These are phyloP conservation scores for Coptotermes formosanus DNA, from an alignment of 1,140 invertebrate genomes.

Conservation along the genomic window DNA sequence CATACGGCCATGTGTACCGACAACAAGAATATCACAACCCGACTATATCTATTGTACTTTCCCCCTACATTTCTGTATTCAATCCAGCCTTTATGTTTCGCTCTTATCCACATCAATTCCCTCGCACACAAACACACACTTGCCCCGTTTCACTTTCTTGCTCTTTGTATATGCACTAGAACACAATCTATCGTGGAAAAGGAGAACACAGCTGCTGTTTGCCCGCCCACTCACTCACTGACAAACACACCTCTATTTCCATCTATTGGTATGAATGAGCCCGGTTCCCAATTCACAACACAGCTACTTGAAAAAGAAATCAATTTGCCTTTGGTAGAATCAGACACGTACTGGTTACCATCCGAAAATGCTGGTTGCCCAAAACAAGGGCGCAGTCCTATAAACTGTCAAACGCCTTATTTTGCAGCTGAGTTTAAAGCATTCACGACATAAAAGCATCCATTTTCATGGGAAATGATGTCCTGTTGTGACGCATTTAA, in stretches of 20 bases:
- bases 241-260: neutral
- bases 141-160: neutral
- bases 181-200: neutral
- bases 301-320: neutral
- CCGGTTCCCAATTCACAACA: neutral
- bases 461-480: no score
- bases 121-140: neutral
- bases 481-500: no score
- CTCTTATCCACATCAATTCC: neutral
- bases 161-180: neutral
- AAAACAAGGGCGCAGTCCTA: neutral
- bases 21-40: no score
- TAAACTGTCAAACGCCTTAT: no score
- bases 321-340: neutral
- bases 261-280: neutral
- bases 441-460: no score
- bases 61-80: neutral
- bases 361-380: neutral
- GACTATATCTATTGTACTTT: no score
- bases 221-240: neutral
- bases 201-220: neutral
- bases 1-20: no score
- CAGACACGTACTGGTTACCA: neutral
- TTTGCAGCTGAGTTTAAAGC: no score
- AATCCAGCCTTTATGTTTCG: neutral